Evolutionary conservation across 2,888 invertebrate species (phyloP).

Genomic region (Osmoderma eremita): DNA sequence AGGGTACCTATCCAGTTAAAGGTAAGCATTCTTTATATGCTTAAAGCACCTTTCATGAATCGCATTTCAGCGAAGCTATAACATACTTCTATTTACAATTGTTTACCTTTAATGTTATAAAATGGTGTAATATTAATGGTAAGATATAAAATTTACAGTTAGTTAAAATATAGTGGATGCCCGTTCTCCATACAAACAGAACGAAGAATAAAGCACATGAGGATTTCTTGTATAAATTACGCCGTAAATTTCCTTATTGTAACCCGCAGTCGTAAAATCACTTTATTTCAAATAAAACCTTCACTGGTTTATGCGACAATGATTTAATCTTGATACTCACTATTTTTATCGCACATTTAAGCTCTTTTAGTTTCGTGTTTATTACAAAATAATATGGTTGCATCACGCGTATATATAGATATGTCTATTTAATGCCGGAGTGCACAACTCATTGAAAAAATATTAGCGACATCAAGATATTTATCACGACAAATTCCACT

Average conservation of each 20-base stretch:
- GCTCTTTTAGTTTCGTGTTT: conserved; percentile 27
- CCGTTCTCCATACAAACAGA: conserved; percentile 14
- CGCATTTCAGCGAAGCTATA: conserved; percentile 3
- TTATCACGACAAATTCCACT: too few relatives aligned
- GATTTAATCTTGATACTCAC: conserved; percentile 43
- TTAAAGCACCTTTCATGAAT: neutral
- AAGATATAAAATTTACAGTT: conserved; percentile 37
- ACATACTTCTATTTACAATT: conserved; percentile 20
- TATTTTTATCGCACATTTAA: conserved; percentile 36
- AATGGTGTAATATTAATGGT: conserved; percentile 39
- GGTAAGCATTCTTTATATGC: neutral
- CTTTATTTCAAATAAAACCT: conserved; percentile 44
- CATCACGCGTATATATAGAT: too few relatives aligned
- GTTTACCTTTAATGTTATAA: conserved; percentile 31
- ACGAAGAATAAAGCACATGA: conserved; percentile 38
- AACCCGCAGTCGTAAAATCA: conserved; percentile 42
- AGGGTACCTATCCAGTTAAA: neutral
- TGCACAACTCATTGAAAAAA: too few relatives aligned
- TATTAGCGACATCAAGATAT: too few relatives aligned
- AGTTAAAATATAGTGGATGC: conserved; percentile 31
- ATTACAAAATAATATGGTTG: neutral
- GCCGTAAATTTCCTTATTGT: conserved; percentile 48
- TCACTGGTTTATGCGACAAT: conserved; percentile 44
- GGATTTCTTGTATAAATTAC: conserved; percentile 47
- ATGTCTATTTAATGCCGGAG: too few relatives aligned